Evolutionary conservation across 2,113 vertebrate genomes (phyloP).

Genomic region (Heterotis niloticus): DNA sequence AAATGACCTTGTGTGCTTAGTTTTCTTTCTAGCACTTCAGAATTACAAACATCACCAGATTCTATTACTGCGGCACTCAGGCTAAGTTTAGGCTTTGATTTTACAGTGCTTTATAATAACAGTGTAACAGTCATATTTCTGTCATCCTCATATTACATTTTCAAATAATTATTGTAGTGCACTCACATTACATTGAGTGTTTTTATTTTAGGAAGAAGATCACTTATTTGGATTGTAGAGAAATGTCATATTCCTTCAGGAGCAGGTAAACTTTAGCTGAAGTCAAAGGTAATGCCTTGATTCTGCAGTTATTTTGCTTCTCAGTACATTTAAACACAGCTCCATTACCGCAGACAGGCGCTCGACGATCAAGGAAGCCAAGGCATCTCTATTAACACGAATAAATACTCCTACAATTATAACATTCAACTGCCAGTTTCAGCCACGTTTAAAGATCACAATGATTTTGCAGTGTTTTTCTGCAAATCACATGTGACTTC

Average conservation of each 20-base stretch:
- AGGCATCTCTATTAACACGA: too few relatives aligned
- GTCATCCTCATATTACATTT: not conserved
- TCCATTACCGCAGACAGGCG: too few relatives aligned
- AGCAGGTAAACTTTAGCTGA: not conserved
- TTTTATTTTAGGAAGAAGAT: slow-evolving; percentile 9
- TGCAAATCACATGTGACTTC: not conserved
- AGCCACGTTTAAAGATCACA: too few relatives aligned
- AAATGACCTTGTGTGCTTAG: not conserved
- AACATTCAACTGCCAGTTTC: too few relatives aligned
- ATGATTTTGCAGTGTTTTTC: not conserved
- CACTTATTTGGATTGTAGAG: not conserved
- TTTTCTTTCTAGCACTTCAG: not conserved
- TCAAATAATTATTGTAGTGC: slow-evolving; percentile 6
- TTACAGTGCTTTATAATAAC: not conserved
- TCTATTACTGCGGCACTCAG: not conserved
- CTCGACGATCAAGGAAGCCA: too few relatives aligned
- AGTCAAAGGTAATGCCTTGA: not conserved
- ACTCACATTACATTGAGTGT: not conserved
- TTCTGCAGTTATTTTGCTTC: too few relatives aligned
- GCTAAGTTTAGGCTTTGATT: not conserved
- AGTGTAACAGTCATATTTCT: not conserved
- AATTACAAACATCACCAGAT: not conserved
- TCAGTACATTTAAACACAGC: too few relatives aligned
- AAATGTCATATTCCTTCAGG: not conserved
- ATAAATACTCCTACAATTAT: too few relatives aligned